Evolutionary conservation across 2,888 invertebrate species (phyloP), one percentile per base, ranked within the genome.

Genomic region (Diarsia rubi): DNA sequence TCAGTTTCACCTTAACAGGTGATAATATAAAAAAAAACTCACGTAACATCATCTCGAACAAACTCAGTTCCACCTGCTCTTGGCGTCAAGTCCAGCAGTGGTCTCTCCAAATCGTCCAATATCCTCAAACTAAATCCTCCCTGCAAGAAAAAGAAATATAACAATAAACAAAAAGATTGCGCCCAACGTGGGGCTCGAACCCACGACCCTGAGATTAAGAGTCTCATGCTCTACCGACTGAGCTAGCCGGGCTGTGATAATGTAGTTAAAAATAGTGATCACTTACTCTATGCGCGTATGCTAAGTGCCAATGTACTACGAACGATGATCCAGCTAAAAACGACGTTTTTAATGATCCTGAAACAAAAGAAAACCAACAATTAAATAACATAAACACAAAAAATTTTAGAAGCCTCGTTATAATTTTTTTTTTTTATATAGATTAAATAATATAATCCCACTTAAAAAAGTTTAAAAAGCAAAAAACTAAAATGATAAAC

Each of bases 291-390:
- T 99, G 99, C 9, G 99, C 98, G 95, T 99, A 99, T 19, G 99
- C 98, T 89, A 99, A 97, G 94, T 99, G 99, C 99, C 99, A 99
- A 81, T 98, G 98, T 67, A 99, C 98, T 94, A 98, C 99, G 90
- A 99, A 98, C 81, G 97, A 97, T 80, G 98, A 98, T 71, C 99
- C 99, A 27, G 98, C 97, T 81, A 98, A 93, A 89, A 99, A 97
- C 37, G 98, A 97, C 52, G 99, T 99, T 93, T 97, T 97, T 90
- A 98, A 97, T 88, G 97, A 97, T 86, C 98, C 99, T 98, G 97
- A 47, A 95, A 95, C 85, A 90, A 92, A 75, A 72, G 59, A 63
- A 83, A 85, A 81, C 2, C 52, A 60, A 73, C 16, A 60, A 66
- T 73, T 60, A 67, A 27, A 8, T n/a, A 9, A n/a, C 3, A 5